Conservation (phyloP, 2,888 invertebrate species). For the Eupithecia subumbrata region DNA sequence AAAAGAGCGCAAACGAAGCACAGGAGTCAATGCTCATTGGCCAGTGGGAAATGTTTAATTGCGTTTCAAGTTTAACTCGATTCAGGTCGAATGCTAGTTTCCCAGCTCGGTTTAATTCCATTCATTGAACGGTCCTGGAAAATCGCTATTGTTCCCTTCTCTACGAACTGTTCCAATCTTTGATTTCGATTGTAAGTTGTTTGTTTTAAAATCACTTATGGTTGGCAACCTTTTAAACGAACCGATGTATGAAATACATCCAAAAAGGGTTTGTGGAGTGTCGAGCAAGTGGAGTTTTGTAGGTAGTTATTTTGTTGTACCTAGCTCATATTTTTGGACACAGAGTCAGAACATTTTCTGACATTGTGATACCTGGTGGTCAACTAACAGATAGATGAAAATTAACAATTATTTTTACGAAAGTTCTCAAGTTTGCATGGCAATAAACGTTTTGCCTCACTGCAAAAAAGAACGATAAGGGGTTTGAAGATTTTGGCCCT, state of each 20-base stretch:
- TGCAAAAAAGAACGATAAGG: not conserved
- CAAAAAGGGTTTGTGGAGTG: not conserved
- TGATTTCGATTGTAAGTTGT: conserved; percentile 19
- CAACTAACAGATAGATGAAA: no score
- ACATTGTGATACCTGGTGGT: no score
- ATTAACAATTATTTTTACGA: not conserved
- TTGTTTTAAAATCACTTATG: conserved; percentile 7
- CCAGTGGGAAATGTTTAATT: conserved; percentile 42
- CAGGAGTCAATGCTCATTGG: conserved; percentile 32
- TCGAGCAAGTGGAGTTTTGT: not conserved
- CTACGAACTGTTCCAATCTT: conserved; percentile 22
- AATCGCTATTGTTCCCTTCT: conserved; percentile 27
- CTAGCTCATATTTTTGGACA: not conserved
- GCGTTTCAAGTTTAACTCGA: conserved; percentile 40
- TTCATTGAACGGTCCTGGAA: conserved; percentile 32
- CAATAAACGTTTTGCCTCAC: no score
- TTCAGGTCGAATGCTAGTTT: conserved; percentile 34
- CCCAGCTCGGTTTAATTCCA: conserved; percentile 25
- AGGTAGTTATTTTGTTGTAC: not conserved
- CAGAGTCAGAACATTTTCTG: no score
- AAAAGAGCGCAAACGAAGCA: conserved; percentile 16
- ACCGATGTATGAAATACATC: not conserved
- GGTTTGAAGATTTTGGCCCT: no score
- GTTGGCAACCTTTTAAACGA: not conserved
- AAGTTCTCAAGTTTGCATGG: no score